phyloP scores from a whole-genome alignment of 2,888 invertebrate species.

The Hypolimnas misippus region DNA sequence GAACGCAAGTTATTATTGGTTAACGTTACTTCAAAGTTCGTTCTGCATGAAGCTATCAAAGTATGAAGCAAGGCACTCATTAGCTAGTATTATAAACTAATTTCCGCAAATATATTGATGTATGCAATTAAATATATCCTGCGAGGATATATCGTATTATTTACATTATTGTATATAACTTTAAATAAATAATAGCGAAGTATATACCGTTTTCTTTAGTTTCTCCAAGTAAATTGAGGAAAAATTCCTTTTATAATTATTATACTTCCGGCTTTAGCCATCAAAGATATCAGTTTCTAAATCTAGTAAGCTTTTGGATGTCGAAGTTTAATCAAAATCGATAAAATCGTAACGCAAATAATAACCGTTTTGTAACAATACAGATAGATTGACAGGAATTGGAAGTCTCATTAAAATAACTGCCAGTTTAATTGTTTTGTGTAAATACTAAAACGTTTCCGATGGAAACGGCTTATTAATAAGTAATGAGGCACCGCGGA shows the following conservation, averaged over 20 bases:
- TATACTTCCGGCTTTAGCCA: not conserved
- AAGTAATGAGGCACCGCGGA: conserved; percentile 7
- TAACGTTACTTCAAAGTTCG: no score
- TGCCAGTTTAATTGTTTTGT: not conserved
- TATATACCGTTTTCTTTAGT: not conserved
- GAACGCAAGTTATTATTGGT: no score
- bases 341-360: no score
- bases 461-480: conserved; percentile 23
- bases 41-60: not conserved
- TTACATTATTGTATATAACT: not conserved
- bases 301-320: no score
- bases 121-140: not conserved
- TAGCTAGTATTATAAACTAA: no score
- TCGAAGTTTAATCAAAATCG: no score
- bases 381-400: no score
- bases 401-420: no score
- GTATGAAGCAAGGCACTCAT: not conserved
- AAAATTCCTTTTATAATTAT: not conserved
- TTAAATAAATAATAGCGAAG: not conserved
- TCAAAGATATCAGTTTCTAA: no score
- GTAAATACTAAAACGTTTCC: conserved; percentile 11
- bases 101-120: not conserved
- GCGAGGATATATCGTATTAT: not conserved
- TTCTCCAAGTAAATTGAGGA: not conserved
- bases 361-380: no score